Conservation (phyloP, 2,888 invertebrate genomes). For the Iselma pallidipennis region DNA sequence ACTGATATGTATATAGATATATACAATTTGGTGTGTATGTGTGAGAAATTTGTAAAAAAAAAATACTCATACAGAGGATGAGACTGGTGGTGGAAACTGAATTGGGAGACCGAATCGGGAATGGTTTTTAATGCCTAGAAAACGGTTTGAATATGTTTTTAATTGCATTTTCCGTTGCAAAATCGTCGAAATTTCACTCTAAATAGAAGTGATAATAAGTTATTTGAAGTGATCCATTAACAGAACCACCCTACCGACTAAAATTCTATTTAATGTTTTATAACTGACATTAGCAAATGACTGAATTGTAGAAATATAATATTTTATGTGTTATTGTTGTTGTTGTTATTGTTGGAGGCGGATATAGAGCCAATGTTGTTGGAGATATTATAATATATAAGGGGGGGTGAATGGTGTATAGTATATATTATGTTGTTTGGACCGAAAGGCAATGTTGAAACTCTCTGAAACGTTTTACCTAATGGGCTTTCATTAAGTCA, state of each 20-base stretch:
- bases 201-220: conserved; percentile 36
- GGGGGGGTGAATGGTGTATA: conserved; percentile 30
- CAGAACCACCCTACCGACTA: conserved; percentile 22
- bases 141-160: conserved; percentile 11
- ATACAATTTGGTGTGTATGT: too few species aligned
- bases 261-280: conserved; percentile 40
- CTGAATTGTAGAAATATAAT: conserved; percentile 38
- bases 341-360: conserved; percentile 29
- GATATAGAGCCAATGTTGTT: conserved; percentile 12
- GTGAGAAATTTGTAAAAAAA: background rate
- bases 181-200: conserved; percentile 27
- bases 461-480: conserved; percentile 54
- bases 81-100: background rate
- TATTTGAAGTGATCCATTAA: conserved; percentile 41
- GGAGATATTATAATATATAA: conserved; percentile 6
- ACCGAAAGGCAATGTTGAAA: conserved; percentile 21
- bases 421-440: conserved; percentile 33
- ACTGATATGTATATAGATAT: too few species aligned
- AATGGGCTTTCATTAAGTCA: conserved; percentile 56
- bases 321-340: conserved; percentile 34
- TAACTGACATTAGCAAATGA: conserved; percentile 37
- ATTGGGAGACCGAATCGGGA: background rate
- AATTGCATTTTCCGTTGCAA: conserved; percentile 11
- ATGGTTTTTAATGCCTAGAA: background rate
- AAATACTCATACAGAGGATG: too few species aligned